phyloP scores from a whole-genome alignment of 2,797 vertebrate genomes.

The Gallinago nigripennis region DNA sequence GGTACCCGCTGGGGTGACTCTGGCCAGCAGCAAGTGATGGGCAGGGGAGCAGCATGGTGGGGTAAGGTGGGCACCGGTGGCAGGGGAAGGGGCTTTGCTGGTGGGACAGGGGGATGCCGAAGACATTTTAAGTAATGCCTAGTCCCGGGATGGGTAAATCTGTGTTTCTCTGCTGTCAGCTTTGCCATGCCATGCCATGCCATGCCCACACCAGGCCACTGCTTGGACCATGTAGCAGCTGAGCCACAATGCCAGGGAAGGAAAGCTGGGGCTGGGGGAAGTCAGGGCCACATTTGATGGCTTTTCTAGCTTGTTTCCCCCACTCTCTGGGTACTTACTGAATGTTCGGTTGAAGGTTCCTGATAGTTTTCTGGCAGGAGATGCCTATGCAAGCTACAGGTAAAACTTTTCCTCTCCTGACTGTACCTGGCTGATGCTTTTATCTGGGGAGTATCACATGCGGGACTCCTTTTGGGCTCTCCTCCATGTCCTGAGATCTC shows the following conservation, averaged over 20 bases:
- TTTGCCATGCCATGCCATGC: neutral
- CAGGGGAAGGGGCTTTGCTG: neutral
- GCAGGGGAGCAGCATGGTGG: neutral
- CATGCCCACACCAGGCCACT: neutral
- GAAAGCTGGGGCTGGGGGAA: neutral
- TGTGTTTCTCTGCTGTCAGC: neutral
- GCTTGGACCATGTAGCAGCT: fast-evolving
- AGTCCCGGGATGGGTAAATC: neutral
- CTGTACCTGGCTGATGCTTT: fast-evolving
- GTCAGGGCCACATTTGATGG: neutral
- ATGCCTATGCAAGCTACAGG: neutral
- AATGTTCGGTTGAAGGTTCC: neutral
- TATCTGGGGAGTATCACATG: fast-evolving
- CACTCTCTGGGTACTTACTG: neutral
- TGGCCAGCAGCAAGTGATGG: neutral
- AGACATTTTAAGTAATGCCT: neutral
- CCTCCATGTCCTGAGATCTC: fast-evolving
- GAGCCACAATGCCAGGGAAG: neutral
- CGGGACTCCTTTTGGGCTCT: fast-evolving
- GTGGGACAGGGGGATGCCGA: neutral
- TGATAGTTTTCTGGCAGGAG: neutral
- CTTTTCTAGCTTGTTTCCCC: neutral
- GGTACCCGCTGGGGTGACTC: neutral
- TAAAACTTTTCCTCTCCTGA: neutral
- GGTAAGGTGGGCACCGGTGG: neutral